Percentiles rank a stretch among this genome's conserved stretches.
These are phyloP conservation scores for Callopanchax toddi DNA, from an alignment of 2,113 vertebrate species.

Conservation along the genomic window DNA sequence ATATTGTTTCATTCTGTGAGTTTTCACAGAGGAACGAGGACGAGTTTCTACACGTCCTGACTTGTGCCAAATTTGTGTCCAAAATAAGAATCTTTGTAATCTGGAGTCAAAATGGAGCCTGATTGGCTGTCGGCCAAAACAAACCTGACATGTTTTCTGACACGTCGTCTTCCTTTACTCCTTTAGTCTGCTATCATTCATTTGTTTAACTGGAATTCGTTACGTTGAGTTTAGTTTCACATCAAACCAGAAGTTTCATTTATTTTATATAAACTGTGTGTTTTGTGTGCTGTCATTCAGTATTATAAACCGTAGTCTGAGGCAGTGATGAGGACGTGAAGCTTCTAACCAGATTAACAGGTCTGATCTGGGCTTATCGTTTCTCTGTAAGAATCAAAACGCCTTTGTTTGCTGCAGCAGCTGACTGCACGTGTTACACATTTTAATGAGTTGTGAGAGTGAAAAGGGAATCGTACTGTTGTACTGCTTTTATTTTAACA, in stretches of 20 bases:
- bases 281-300: constrained; percentile 48
- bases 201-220: constrained; percentile 81
- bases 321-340: constrained; percentile 64
- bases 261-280: constrained; percentile 80
- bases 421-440: background rate
- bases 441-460: too few relatives aligned
- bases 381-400: background rate
- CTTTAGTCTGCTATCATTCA: constrained; percentile 7
- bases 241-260: constrained; percentile 36
- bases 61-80: constrained; percentile 24
- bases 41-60: constrained; percentile 26
- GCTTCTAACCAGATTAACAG: constrained; percentile 34
- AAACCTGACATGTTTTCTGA: constrained; percentile 19
- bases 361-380: constrained; percentile 28
- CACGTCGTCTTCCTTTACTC: constrained; percentile 7
- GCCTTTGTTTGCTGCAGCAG: background rate
- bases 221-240: constrained; percentile 48
- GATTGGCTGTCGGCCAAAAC: constrained; percentile 33
- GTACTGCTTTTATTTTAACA: too few relatives aligned
- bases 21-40: constrained; percentile 42
- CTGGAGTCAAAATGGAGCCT: constrained; percentile 44
- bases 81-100: constrained; percentile 34
- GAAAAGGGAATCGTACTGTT: too few relatives aligned
- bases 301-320: constrained; percentile 55
- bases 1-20: too few relatives aligned